Evolutionary conservation across 2,888 invertebrate species (phyloP).

Genomic region (Lithosia quadra): DNA sequence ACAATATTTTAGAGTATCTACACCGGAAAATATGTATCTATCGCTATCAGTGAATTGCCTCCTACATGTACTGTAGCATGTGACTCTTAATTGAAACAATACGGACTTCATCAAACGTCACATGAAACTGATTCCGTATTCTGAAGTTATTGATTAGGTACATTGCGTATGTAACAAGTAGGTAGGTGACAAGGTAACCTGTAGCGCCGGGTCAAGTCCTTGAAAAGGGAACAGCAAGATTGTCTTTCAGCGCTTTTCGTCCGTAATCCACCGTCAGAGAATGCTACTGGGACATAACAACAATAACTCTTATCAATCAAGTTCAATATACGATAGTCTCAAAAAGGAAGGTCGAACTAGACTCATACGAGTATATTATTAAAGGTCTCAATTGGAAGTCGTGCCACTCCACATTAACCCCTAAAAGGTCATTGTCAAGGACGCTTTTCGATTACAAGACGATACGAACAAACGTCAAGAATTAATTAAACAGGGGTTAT

Average conservation of each 20-base stretch:
- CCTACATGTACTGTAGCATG: slow-evolving; percentile 5
- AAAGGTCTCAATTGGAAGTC: slow-evolving; percentile 36
- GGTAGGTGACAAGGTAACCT: slow-evolving; percentile 21
- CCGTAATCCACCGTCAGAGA: too few species aligned
- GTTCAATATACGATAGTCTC: slow-evolving; percentile 3
- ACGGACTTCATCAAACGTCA: slow-evolving; percentile 26
- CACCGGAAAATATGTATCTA: not conserved
- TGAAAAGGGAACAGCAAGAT: not conserved
- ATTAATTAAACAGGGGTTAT: slow-evolving; percentile 32
- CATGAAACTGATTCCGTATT: slow-evolving; percentile 19
- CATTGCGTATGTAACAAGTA: slow-evolving; percentile 19
- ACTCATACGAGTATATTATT: slow-evolving; percentile 18
- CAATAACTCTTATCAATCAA: not conserved
- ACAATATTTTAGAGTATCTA: slow-evolving; percentile 1
- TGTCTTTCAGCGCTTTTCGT: not conserved
- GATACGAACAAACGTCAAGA: slow-evolving; percentile 24
- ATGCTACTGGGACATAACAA: not conserved
- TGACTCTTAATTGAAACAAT: slow-evolving; percentile 24
- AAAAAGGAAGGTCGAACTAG: slow-evolving; percentile 28
- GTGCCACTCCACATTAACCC: slow-evolving; percentile 33
- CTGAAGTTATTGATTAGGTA: slow-evolving; percentile 14
- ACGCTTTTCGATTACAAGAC: slow-evolving; percentile 27
- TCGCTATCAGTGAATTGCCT: not conserved
- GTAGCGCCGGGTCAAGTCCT: not conserved
- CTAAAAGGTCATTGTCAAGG: slow-evolving; percentile 40